phyloP scores from a whole-genome alignment of 2,113 vertebrate species.

The Pimephales promelas region DNA sequence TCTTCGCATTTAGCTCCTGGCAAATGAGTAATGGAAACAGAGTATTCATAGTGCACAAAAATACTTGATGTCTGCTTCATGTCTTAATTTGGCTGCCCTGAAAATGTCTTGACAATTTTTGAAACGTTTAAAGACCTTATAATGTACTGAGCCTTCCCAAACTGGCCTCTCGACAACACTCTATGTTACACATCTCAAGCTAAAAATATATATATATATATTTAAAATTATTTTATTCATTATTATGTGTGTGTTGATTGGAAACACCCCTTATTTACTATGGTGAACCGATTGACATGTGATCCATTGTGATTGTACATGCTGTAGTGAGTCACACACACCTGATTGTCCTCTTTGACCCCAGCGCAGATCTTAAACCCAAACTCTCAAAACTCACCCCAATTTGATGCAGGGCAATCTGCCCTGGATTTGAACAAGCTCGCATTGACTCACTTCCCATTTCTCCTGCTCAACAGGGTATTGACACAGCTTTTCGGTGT shows the following conservation, averaged over 20 bases:
- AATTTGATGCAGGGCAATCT: constrained; percentile 36
- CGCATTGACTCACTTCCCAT: constrained; percentile 66
- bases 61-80: not conserved
- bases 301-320: not conserved
- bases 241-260: not conserved
- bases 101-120: no score
- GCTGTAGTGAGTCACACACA: constrained; percentile 4
- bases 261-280: not conserved
- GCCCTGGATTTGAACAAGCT: constrained; percentile 62
- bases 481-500: constrained; percentile 68
- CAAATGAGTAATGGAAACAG: not conserved
- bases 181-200: not conserved
- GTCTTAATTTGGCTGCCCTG: not conserved
- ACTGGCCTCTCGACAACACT: no score
- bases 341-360: constrained; percentile 29
- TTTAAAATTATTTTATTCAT: no score
- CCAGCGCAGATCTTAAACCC: constrained; percentile 9
- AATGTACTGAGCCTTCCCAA: no score
- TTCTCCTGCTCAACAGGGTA: constrained; percentile 59
- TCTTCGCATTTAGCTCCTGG: not conserved
- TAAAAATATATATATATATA: no score
- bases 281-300: not conserved
- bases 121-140: not conserved
- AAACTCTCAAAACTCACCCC: constrained; percentile 41
- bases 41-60: constrained; percentile 3